Evolutionary conservation across 2,797 vertebrate species (phyloP).

Genomic region (Nannoperca obscura): DNA sequence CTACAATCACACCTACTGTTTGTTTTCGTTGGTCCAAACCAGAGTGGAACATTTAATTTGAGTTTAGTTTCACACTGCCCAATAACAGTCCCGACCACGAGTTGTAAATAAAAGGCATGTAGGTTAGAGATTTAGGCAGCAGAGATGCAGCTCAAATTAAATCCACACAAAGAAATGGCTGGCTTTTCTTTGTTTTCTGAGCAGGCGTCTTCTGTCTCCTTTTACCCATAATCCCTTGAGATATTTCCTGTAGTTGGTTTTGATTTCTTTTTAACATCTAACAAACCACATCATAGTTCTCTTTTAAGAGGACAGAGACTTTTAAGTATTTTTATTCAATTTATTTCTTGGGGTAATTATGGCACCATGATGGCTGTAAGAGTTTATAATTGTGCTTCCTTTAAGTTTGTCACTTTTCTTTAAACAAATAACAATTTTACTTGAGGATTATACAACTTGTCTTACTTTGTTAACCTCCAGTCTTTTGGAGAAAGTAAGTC

Average conservation of each 20-base stretch:
- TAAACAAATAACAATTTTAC: too few relatives aligned
- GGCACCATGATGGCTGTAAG: too few relatives aligned
- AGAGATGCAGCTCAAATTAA: conserved; percentile 54
- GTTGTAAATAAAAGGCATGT: conserved; percentile 64
- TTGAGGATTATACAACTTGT: neutral
- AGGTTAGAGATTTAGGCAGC: conserved; percentile 57
- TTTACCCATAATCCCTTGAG: conserved; percentile 54
- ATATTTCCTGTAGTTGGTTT: conserved; percentile 47
- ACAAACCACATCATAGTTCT: conserved; percentile 55
- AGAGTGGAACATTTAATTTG: conserved; percentile 67
- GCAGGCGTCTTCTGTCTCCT: conserved; percentile 31
- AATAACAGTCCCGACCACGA: conserved; percentile 56
- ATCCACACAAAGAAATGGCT: conserved; percentile 45
- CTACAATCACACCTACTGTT: conserved; percentile 74
- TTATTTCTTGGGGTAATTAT: too few relatives aligned
- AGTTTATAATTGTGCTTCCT: too few relatives aligned
- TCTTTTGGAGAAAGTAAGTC: neutral
- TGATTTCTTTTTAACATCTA: conserved; percentile 56
- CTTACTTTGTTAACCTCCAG: neutral
- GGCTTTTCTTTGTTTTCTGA: conserved; percentile 45
- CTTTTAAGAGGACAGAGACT: neutral
- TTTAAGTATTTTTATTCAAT: neutral
- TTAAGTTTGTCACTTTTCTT: too few relatives aligned
- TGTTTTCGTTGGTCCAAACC: conserved; percentile 72
- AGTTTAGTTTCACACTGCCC: conserved; percentile 62